Conservation (phyloP, 2,113 vertebrate species). For the Ictidomys tridecemlineatus region DNA sequence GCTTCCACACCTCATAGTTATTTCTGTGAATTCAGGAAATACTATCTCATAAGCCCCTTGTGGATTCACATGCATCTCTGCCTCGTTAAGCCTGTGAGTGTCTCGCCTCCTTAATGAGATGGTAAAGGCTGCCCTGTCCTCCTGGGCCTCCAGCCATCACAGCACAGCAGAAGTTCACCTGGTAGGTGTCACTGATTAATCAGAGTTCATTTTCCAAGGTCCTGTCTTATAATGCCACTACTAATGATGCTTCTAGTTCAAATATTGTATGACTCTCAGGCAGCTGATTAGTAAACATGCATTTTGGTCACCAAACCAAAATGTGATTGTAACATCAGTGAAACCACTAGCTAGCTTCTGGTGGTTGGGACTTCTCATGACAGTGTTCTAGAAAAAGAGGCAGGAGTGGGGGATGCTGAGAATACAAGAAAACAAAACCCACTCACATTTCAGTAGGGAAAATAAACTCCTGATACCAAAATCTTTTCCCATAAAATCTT, state of each 20-base stretch:
- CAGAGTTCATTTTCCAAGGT: neutral
- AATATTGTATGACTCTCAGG: neutral
- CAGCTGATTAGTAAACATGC: neutral
- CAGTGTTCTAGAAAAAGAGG: neutral
- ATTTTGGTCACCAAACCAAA: neutral
- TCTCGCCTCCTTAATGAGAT: neutral
- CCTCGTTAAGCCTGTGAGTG: neutral
- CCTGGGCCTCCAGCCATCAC: neutral
- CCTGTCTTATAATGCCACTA: neutral
- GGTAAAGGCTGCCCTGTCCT: neutral
- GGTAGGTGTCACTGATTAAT: neutral
- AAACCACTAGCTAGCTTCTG: neutral
- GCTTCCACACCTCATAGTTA: neutral
- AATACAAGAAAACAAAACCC: neutral
- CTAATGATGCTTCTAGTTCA: neutral
- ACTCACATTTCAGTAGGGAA: neutral
- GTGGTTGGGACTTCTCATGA: neutral
- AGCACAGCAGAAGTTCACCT: neutral
- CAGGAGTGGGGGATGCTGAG: fast-evolving
- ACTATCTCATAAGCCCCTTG: neutral
- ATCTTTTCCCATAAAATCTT: neutral
- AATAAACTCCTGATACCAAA: neutral
- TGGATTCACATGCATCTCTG: neutral
- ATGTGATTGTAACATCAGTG: neutral
- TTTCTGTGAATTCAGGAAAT: neutral